Evolutionary conservation across 2,113 vertebrate genomes (phyloP), one percentile per base, ranked within the genome.

Genomic region (Callocephalon fimbriatum): DNA sequence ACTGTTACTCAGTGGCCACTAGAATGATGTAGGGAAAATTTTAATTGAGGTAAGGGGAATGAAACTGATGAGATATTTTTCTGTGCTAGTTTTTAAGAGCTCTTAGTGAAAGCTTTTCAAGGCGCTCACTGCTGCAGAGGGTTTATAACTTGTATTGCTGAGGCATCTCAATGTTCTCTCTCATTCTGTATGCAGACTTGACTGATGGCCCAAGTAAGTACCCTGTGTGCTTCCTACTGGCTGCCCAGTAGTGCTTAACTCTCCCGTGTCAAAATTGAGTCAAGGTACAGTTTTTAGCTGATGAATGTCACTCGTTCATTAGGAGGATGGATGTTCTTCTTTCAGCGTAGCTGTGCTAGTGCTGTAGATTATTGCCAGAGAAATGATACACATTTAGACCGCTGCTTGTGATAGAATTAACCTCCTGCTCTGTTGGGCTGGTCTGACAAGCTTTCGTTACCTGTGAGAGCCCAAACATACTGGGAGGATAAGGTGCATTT

Each of bases 231-330:
- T 35, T 47, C 9, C 78, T 38, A 5, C 51, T 29, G 72, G 37
- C 32, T 35, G 37, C 53, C 51, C 38, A 7, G 31, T 4, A 11
- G 25, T 14, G 38, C 45, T 26, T 10, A 9, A 15, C 40, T 14
- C 14, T 3, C 23, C 65, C 9, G 42, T 12, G 31, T 31, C 2
- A 13, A 40, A 59, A 25, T 7, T 10, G 72, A 23, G 42, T 11
- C 4, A 8, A 35, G 45, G 45, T 4, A 11, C 27, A 19, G 25
- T 48, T 62, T 16, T 21, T 40, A 25, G 44, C 26, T 35, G 68
- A 15, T 54, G 44, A 50, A 27, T 3, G 22, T 25, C 2, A n/a
- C 37, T 21, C 0, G 0, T 17, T 59, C 53, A 7, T 42, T 53
- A 35, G 37, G 10, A 61, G 31, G 19, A 15, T 17, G 31, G 45